Evolutionary conservation across 2,888 invertebrate genomes (phyloP).

Genomic region (Cataglyphis livida): DNA sequence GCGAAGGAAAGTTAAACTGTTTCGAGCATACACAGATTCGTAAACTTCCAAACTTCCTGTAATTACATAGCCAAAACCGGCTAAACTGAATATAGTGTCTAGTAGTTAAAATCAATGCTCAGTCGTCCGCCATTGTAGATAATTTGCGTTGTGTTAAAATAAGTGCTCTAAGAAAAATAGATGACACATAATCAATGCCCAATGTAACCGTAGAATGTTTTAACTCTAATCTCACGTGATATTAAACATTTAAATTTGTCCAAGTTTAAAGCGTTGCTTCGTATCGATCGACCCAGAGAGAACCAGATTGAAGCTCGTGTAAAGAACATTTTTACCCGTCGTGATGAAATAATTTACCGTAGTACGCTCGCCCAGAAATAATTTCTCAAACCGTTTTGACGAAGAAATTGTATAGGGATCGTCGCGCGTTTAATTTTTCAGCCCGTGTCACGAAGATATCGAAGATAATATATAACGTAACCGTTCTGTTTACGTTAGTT

Average conservation of each 20-base stretch:
- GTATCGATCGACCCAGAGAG: slow-evolving; percentile 50
- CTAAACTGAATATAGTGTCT: slow-evolving; percentile 40
- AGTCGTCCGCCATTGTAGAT: neutral
- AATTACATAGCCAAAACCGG: slow-evolving; percentile 63
- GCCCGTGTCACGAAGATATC: neutral
- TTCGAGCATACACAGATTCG: slow-evolving; percentile 53
- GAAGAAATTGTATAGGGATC: neutral
- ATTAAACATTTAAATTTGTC: slow-evolving; percentile 51
- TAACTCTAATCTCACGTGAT: slow-evolving; percentile 24
- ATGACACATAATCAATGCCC: neutral
- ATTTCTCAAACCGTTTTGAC: slow-evolving; percentile 4
- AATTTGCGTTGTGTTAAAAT: slow-evolving; percentile 28
- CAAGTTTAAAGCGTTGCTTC: slow-evolving; percentile 44
- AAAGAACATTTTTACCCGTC: slow-evolving; percentile 27
- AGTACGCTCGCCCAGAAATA: neutral
- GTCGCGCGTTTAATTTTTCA: slow-evolving; percentile 13
- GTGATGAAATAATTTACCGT: slow-evolving; percentile 43
- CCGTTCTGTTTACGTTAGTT: slow-evolving; percentile 1
- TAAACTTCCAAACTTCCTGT: slow-evolving; percentile 64
- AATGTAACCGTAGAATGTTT: neutral
- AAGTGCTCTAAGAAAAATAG: slow-evolving; percentile 44
- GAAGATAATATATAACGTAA: neutral
- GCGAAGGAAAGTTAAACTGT: slow-evolving; percentile 22
- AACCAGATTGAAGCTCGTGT: slow-evolving; percentile 40
- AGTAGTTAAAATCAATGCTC: slow-evolving; percentile 63